Evolutionary conservation across 30 jellyfish, hydroid and myxozoan genomes (phyloP), one percentile per base, ranked within the genome.

Genomic region (Turritopsis rubra): DNA sequence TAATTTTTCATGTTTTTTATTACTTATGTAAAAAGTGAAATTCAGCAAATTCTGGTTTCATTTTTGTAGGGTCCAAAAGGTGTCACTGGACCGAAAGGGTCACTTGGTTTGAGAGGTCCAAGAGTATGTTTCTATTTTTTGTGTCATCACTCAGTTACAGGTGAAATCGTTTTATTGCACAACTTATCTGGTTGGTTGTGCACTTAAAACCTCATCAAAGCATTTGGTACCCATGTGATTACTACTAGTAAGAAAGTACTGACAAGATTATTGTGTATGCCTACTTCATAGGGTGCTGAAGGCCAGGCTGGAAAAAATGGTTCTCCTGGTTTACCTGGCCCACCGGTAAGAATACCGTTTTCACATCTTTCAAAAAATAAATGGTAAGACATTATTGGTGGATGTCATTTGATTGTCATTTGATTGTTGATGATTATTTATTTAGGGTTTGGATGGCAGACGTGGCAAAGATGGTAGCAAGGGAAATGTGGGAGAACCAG

Each of bases 291-390:
- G 77, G 77, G 77, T 68, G 28, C 77, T n/a, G 30, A 23, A 27
- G 77, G 77, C 28, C 28, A 27, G 30, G 22, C 77, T 68, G 77
- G 77, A 68, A n/a, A 23, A 68, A 22, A 68, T 68, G 77, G 77
- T n/a, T 68, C 77, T 23, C 28, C 77, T n/a, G 77, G 77, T n/a
- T 68, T 68, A 0, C 77, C 77, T n/a, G 77, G 77, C 30, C 77
- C 77, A 7, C 8, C 77, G 9, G 77, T 68, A 19, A 68, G 77
- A 7, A n/a, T 22, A 68, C 9, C 21, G 19, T 68, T 68, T 66
- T 66, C 9, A 3, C 13, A 41, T 41, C n/a, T n/a, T n/a, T n/a
- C n/a, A n/a, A n/a, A n/a, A n/a, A n/a, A n/a, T n/a, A n/a, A n/a
- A n/a, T n/a, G n/a, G n/a, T n/a, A n/a, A n/a, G n/a, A n/a, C n/a